Conservation (phyloP, 2,113 vertebrate genomes). For the Oriolus oriolus region DNA sequence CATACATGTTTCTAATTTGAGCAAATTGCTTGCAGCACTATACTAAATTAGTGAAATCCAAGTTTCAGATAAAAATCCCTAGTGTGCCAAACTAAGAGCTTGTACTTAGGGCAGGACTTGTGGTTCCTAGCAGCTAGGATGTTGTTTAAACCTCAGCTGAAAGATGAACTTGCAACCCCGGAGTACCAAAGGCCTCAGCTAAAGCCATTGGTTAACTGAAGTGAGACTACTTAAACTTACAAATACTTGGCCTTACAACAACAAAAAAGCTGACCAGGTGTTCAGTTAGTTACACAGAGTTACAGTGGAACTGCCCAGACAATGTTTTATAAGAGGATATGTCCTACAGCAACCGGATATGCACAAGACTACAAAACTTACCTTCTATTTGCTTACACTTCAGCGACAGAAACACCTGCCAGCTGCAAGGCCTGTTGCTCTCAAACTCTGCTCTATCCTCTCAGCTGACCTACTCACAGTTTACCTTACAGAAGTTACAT, state of each 20-base stretch:
- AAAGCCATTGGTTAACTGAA: not conserved
- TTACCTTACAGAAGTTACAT: not conserved
- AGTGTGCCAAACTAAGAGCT: not conserved
- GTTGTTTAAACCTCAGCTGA: not conserved
- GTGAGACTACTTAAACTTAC: not conserved
- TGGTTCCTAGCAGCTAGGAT: not conserved
- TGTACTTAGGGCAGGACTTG: not conserved
- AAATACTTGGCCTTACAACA: not conserved
- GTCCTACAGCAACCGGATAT: not conserved
- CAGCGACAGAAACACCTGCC: not conserved
- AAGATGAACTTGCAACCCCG: not conserved
- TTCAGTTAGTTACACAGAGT: not conserved
- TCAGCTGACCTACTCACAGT: not conserved
- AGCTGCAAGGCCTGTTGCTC: not conserved
- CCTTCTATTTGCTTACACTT: not conserved
- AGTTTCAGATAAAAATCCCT: not conserved
- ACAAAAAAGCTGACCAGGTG: not conserved
- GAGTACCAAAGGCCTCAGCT: not conserved
- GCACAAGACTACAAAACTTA: not conserved
- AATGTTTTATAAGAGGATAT: not conserved
- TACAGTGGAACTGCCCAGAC: not conserved
- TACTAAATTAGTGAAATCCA: not conserved
- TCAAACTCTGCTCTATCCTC: not conserved
- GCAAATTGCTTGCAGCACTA: not conserved
- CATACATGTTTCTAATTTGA: not conserved